These are phyloP conservation scores for Lasius fuliginosus DNA, from an alignment of 2,888 invertebrate species.

Conservation along the genomic window DNA sequence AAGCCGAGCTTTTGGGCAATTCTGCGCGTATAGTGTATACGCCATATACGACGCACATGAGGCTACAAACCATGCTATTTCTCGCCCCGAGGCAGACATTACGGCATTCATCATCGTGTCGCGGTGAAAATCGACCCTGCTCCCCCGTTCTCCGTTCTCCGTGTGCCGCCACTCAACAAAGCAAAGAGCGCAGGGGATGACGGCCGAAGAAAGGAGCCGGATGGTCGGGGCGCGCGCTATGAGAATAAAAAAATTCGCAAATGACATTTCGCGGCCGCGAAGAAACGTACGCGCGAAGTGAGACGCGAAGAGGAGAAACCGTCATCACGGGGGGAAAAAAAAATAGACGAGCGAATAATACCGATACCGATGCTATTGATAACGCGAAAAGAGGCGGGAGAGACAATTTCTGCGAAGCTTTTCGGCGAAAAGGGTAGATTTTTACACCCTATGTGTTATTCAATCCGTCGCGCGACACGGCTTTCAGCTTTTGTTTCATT, in stretches of 20 bases:
- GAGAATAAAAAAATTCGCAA: slow-evolving; percentile 33
- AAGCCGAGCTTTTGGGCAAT: slow-evolving; percentile 44
- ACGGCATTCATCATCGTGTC: slow-evolving; percentile 55
- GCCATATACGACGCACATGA: background rate
- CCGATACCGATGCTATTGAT: slow-evolving; percentile 35
- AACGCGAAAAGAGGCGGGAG: background rate
- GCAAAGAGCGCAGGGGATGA: slow-evolving; percentile 14
- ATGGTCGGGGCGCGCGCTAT: background rate
- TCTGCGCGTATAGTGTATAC: background rate
- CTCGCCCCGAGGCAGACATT: slow-evolving; percentile 53
- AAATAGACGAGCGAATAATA: slow-evolving; percentile 28
- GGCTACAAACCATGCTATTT: slow-evolving; percentile 44
- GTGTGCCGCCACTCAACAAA: slow-evolving; percentile 2
- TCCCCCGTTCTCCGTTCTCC: background rate
- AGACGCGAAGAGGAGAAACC: background rate
- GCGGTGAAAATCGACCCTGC: slow-evolving; percentile 46
- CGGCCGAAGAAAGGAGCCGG: slow-evolving; percentile 1
- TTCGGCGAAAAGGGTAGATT: background rate
- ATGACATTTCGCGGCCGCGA: slow-evolving; percentile 24
- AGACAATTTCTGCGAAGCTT: slow-evolving; percentile 7
- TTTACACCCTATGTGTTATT: slow-evolving; percentile 34
- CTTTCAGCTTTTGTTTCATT: slow-evolving; percentile 47
- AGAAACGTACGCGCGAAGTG: background rate
- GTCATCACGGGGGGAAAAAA: slow-evolving; percentile 3
- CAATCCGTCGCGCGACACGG: slow-evolving; percentile 13